Evolutionary conservation across 92 coral and sea anemone genomes (phyloP).

Genomic region (Isaurus tuberculatus): DNA sequence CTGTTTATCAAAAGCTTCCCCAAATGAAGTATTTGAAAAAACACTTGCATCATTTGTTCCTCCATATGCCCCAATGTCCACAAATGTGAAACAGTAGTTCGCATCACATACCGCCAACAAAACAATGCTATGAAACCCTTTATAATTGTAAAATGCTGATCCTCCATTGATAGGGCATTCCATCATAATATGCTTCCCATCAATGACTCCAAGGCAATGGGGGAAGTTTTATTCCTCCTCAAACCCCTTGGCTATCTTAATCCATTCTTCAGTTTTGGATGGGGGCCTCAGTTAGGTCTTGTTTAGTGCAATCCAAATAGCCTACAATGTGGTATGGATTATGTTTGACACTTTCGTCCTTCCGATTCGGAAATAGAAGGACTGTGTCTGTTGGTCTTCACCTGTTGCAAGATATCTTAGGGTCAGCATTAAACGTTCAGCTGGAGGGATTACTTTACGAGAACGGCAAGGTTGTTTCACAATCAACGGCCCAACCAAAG

Average conservation of each 20-base stretch:
- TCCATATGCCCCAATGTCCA: conserved; percentile 49
- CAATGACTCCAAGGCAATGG: conserved; percentile 29
- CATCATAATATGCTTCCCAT: conserved; percentile 28
- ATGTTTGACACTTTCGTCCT: conserved; percentile 56
- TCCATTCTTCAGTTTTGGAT: conserved; percentile 23
- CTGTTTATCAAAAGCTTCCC: conserved; percentile 34
- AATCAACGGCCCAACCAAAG: conserved; percentile 62
- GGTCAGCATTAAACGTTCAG: conserved; percentile 59
- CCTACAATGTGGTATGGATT: conserved; percentile 56
- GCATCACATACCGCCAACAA: conserved; percentile 21
- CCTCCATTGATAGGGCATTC: conserved; percentile 34
- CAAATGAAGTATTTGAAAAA: conserved; percentile 42
- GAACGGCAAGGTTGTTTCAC: conserved; percentile 25
- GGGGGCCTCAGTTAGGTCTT: conserved; percentile 35
- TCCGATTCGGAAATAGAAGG: conserved; percentile 62
- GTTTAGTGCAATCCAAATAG: conserved; percentile 66
- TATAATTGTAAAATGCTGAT: conserved; percentile 29
- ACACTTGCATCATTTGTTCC: conserved; percentile 50
- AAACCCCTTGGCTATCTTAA: conserved; percentile 20
- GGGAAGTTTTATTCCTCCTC: conserved; percentile 36
- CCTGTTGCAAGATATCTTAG: conserved; percentile 72
- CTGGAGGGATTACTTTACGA: conserved; percentile 41
- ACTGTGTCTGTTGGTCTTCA: conserved; percentile 57
- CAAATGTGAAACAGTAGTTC: conserved; percentile 37
- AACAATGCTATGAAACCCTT: conserved; percentile 33